Percentiles rank a stretch among this genome's conserved stretches.
Evolutionary conservation across 1,140 invertebrate genomes (phyloP).

Genomic region (Aphaenogaster ashmeadi): DNA sequence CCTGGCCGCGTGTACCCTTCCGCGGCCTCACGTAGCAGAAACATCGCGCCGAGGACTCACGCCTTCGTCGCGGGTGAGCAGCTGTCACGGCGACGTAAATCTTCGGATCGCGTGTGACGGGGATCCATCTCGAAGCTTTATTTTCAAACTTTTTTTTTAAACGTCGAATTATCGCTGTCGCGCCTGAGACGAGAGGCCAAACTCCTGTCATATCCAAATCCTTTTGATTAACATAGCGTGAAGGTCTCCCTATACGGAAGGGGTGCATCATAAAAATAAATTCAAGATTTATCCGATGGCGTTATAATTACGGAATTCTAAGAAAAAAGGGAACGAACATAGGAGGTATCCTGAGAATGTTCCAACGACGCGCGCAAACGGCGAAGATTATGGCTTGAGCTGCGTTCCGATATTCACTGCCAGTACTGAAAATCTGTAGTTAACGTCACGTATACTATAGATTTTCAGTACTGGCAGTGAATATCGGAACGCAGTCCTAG

Average conservation of each 20-base stretch:
- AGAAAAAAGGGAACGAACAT: neutral
- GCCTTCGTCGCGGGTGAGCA: constrained; percentile 69
- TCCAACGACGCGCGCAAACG: neutral
- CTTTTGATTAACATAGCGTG: neutral
- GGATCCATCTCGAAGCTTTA: constrained; percentile 21
- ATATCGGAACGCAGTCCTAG: no score
- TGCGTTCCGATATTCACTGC: no score
- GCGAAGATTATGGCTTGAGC: neutral
- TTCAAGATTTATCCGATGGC: neutral
- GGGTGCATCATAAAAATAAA: neutral
- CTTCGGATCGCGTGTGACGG: constrained; percentile 30
- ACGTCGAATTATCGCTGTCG: neutral
- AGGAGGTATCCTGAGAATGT: neutral
- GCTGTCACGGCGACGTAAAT: constrained; percentile 77
- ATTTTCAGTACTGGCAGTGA: no score
- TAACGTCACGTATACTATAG: no score
- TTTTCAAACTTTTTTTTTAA: constrained; percentile 51
- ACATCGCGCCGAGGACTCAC: constrained; percentile 66
- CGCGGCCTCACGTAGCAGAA: constrained; percentile 50
- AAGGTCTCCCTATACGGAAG: no score
- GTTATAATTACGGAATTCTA: neutral
- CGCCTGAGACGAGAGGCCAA: neutral
- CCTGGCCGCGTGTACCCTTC: constrained; percentile 76
- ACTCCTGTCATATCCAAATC: constrained; percentile 8
- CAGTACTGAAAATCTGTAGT: no score